Base-by-base conservation (phyloP, 2,113 vertebrate species). In the Urocitellus parryii region DNA sequence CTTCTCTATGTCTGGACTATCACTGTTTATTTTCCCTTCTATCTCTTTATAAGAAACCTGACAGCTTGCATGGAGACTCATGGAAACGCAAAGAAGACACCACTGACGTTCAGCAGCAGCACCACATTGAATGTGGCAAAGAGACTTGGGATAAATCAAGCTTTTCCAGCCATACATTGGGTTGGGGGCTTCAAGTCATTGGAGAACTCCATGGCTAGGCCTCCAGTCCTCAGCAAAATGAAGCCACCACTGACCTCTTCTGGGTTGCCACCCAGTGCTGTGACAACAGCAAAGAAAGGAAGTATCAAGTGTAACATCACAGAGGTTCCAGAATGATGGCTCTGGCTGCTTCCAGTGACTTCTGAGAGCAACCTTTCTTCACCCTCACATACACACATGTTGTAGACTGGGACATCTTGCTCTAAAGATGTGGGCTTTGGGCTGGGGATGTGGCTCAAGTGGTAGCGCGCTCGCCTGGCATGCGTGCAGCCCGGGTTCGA, bases 1-100 rank as follows among this genome's bases (percentile, higher is more conserved):
- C 51, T 53, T 53, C 16, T 16, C 51, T 53, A 14, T 16, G 13
- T 53, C 51, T 53, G 4, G 13, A 53, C 51, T 53, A 16, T 53
- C 51, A 53, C 14, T 53, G 51, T 53, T 14, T 53, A 53, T 53
- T 53, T 53, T 53, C 16, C 51, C 13, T 16, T 37, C 34, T 5
- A 3, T 56, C 73, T 88, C 34, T 18, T 5, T 32, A 16, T 79
- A 32, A 56, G 88, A 79, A 92, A 82, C 14, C 83, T 39, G 76
- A 25, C 22, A 32, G 27, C 37, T 37, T 11, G 11, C 7, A 0
- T 2, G 37, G 45, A 65, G 20, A 94, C 98, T 98, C 95, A 98
- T 96, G 95, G 98, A 58, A 97, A 97, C 2, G 92, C 97, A 0
- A 98, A 88, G 94, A 98, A 98, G 29, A 98, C 96, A 0, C 67